Percentiles rank a stretch among this genome's conserved stretches.
Evolutionary conservation across 2,888 invertebrate species (phyloP).

Genomic region (Lycophotia porphyrea): DNA sequence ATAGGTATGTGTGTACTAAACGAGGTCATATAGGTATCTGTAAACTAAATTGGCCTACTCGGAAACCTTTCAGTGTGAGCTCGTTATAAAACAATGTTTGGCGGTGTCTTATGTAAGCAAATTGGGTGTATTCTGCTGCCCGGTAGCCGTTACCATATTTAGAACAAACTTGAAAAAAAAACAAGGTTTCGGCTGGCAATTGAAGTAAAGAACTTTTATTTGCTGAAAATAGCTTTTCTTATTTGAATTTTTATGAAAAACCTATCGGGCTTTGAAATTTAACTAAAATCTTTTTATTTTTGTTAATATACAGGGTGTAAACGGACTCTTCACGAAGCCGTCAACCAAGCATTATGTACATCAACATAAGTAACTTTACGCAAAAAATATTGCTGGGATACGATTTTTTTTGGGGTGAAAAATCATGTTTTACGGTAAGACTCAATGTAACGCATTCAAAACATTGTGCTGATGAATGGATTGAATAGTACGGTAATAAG

Average conservation of each 20-base stretch:
- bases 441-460: too few relatives aligned
- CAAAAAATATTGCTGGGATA: too few relatives aligned
- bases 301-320: too few relatives aligned
- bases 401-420: too few relatives aligned
- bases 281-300: too few relatives aligned
- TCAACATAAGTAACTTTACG: too few relatives aligned
- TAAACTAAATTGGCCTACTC: constrained; percentile 33
- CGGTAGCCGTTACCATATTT: constrained; percentile 29
- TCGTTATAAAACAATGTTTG: constrained; percentile 53
- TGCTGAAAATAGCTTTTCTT: constrained; percentile 5
- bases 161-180: constrained; percentile 13
- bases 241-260: constrained; percentile 6
- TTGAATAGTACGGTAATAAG: too few relatives aligned
- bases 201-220: background rate
- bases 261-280: constrained; percentile 5
- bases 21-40: constrained; percentile 24
- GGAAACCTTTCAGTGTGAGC: constrained; percentile 55
- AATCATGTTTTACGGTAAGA: too few relatives aligned
- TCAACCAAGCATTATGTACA: too few relatives aligned
- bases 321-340: too few relatives aligned
- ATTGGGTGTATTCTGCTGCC: constrained; percentile 53
- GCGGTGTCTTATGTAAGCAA: constrained; percentile 44
- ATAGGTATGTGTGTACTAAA: constrained; percentile 27
- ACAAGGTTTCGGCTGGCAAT: constrained; percentile 14
- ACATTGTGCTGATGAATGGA: too few relatives aligned